These are phyloP conservation scores for Drosophila kanekoi DNA, from an alignment of 2,888 invertebrate genomes.

Conservation along the genomic window DNA sequence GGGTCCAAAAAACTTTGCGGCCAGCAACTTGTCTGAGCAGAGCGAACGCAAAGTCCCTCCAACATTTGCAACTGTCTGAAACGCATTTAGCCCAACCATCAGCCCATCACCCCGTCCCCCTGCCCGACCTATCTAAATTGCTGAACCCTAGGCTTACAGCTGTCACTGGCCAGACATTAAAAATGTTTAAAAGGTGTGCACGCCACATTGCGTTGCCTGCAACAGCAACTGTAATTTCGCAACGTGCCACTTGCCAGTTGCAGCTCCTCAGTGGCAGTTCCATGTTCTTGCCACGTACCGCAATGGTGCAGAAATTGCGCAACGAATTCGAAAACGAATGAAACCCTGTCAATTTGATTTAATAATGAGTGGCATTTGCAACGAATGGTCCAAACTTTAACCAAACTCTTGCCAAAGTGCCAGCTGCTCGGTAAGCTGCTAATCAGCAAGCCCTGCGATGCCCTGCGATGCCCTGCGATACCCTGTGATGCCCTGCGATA, in stretches of 20 bases:
- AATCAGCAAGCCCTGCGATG: conserved; percentile 5
- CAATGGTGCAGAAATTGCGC: conserved; percentile 19
- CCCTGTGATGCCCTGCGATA: conserved; percentile 1
- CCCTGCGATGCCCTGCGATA: conserved; percentile 2
- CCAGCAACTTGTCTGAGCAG: conserved; percentile 10
- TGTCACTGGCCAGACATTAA: conserved; percentile 38
- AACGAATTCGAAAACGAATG: conserved; percentile 43
- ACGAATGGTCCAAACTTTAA: conserved; percentile 22
- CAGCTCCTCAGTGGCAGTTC: conserved; percentile 1
- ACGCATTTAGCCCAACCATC: background rate
- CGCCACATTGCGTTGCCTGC: conserved; percentile 27
- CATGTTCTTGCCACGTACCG: conserved; percentile 26
- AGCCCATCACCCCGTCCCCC: too few relatives aligned
- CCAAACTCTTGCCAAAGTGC: background rate
- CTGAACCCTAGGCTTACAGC: background rate
- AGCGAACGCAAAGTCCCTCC: conserved; percentile 11
- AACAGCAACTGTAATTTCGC: conserved; percentile 39
- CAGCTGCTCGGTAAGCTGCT: conserved; percentile 2
- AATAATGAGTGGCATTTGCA: conserved; percentile 67
- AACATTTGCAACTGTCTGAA: conserved; percentile 4
- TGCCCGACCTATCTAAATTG: background rate
- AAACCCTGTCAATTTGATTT: conserved; percentile 71
- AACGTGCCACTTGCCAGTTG: conserved; percentile 6
- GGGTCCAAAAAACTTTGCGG: background rate
- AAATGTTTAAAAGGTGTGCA: conserved; percentile 41